Base-by-base conservation (phyloP, 2,113 vertebrate species). In the Anguilla japonica region DNA sequence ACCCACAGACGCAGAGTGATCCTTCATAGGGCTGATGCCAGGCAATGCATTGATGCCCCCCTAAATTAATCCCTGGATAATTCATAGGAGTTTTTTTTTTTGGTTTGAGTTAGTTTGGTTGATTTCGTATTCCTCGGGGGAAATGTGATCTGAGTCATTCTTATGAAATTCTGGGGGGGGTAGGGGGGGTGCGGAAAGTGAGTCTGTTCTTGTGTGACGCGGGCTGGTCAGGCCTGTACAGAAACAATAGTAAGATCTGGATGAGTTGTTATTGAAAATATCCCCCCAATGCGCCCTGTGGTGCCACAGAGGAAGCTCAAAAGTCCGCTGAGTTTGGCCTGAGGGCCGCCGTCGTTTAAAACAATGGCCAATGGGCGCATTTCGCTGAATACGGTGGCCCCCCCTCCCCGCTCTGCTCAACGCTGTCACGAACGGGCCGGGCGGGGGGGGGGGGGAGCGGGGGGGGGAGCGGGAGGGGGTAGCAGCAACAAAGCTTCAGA, bases 261-360 rank as follows among this genome's bases (percentile, higher is more conserved):
- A 75, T 75, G 71, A 11, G 26, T 34, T 75, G 71, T 41, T 7
- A 41, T 22, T 81, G 40, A 81, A 81, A 34, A 34, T 34, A 43
- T 41, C 6, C 43, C 40, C 71, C 71, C 26, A 67, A 39, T 43
- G 41, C 46, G 41, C 16, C n/a, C 1, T 46, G 80, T 82, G 26
- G 41, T 53, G 81, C 26, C 81, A 22, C 1, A 82, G 46, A 81
- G 79, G 14, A 82, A 75, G n/a, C 81, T 14, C 20, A 50, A 46
- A 53, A 86, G 87, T 87, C 80, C 89, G 88, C 40, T 87, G 84
- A 87, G 89, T 39, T 85, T 16, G 50, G 83, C 87, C 87, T 89
- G 81, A 84, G 79, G 63, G 34, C 34, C 83, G 15, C 3, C 15
- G 82, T 89, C 18, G 3, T 88, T 63, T 75, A 82, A 88, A 80